Evolutionary conservation across 1,140 invertebrate genomes (phyloP).

Genomic region (Drosophila ogumai): DNA sequence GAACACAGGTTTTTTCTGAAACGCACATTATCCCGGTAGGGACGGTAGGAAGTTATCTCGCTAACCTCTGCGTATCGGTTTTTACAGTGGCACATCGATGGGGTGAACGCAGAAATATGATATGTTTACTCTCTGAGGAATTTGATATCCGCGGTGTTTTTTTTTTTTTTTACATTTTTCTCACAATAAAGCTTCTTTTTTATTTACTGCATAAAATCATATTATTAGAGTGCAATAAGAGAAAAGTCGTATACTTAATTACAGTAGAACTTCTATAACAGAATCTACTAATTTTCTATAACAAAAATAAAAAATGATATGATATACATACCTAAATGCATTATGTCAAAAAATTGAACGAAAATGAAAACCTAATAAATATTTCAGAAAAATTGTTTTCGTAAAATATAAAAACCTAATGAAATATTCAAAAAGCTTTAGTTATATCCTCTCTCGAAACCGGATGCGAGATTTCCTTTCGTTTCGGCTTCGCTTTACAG

Average conservation of each 20-base stretch:
- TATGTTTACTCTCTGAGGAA: not conserved
- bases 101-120: not conserved
- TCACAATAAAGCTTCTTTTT: not conserved
- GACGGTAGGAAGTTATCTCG: not conserved
- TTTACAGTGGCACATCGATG: slow-evolving; percentile 9
- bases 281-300: not conserved
- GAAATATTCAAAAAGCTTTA: not conserved
- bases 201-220: not conserved
- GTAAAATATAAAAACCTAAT: not conserved
- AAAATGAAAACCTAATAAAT: not conserved
- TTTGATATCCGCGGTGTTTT: not conserved
- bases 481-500: not conserved
- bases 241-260: not conserved
- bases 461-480: not conserved
- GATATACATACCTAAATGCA: not conserved
- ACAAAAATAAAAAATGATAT: not conserved
- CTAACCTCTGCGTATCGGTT: slow-evolving; percentile 20
- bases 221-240: not conserved
- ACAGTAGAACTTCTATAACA: not conserved
- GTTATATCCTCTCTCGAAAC: slow-evolving; percentile 1
- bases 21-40: slow-evolving; percentile 8
- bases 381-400: not conserved
- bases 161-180: too few relatives aligned
- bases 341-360: not conserved
- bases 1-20: slow-evolving; percentile 13